Evolutionary conservation across 1,140 invertebrate genomes (phyloP).

Genomic region (Pseudomyrmex sp.): DNA sequence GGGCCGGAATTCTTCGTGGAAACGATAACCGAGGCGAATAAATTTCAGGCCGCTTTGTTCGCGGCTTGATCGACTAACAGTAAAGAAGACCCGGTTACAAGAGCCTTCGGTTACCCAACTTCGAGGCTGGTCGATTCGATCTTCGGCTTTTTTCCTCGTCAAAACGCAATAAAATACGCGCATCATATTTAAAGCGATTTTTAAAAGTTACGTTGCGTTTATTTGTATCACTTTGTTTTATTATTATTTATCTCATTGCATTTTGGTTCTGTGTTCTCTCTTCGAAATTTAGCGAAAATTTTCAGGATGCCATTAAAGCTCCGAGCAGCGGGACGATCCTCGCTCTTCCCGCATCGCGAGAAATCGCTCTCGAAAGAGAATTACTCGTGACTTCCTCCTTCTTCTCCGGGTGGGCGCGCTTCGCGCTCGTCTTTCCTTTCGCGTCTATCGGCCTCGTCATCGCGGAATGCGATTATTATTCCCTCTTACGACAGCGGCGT

Average conservation of each 20-base stretch:
- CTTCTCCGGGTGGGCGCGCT: conserved; percentile 24
- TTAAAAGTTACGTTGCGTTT: neutral
- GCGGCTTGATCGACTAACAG: conserved; percentile 41
- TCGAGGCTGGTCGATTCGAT: neutral
- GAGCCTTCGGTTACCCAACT: conserved; percentile 13
- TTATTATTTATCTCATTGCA: neutral
- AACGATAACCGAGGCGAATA: conserved; percentile 44
- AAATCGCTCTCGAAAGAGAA: conserved; percentile 28
- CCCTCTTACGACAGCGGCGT: conserved; percentile 58
- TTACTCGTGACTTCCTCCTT: conserved; percentile 35
- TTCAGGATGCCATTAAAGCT: conserved; percentile 17
- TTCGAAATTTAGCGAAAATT: neutral
- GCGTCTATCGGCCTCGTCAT: conserved; percentile 67
- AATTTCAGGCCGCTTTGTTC: conserved; percentile 48
- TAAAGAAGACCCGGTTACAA: conserved; percentile 6
- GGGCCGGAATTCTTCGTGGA: conserved; percentile 46
- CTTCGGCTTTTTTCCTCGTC: too few relatives aligned
- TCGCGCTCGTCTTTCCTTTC: conserved; percentile 43
- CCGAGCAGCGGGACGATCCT: conserved; percentile 20
- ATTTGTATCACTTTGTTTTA: too few relatives aligned
- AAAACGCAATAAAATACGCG: neutral
- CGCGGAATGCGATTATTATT: conserved; percentile 64
- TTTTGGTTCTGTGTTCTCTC: neutral
- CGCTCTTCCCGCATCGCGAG: conserved; percentile 27
- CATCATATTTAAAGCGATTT: too few relatives aligned